These are phyloP conservation scores for Polyommatus icarus DNA, from an alignment of 2,888 invertebrate species.

Conservation along the genomic window DNA sequence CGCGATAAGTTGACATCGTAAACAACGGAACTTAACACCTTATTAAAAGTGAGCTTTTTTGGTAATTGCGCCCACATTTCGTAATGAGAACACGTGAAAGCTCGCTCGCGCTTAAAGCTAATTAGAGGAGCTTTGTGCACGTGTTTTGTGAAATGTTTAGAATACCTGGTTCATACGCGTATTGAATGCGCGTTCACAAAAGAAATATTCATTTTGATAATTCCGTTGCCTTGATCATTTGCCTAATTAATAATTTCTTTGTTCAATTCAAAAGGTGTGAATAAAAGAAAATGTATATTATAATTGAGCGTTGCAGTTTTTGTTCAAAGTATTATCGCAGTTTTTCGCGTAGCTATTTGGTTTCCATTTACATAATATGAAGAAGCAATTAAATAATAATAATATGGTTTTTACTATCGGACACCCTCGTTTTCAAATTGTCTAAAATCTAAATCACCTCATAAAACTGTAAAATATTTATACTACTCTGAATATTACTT, in stretches of 20 bases:
- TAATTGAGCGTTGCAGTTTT: not conserved
- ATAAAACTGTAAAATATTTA: no score
- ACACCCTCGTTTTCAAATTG: no score
- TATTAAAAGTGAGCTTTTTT: constrained; percentile 73
- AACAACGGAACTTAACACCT: constrained; percentile 72
- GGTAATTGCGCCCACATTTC: constrained; percentile 74
- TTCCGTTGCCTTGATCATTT: not conserved
- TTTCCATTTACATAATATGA: no score
- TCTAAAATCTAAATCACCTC: no score
- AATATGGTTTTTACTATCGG: no score
- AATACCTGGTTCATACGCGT: constrained; percentile 34
- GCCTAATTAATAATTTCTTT: not conserved
- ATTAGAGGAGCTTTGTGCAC: constrained; percentile 67
- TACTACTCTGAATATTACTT: no score
- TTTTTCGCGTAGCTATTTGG: no score
- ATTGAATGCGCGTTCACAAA: constrained; percentile 36
- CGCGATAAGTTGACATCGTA: constrained; percentile 40
- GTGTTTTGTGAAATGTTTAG: constrained; percentile 48
- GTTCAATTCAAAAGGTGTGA: not conserved
- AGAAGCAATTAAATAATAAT: no score
- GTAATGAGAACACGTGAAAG: constrained; percentile 68
- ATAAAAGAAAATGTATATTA: not conserved
- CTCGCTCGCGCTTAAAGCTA: constrained; percentile 59
- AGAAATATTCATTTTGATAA: constrained; percentile 12
- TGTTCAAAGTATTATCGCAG: no score